Base-by-base conservation (phyloP, 64 coral and sea anemone species). In the Platygyra sinensis region DNA sequence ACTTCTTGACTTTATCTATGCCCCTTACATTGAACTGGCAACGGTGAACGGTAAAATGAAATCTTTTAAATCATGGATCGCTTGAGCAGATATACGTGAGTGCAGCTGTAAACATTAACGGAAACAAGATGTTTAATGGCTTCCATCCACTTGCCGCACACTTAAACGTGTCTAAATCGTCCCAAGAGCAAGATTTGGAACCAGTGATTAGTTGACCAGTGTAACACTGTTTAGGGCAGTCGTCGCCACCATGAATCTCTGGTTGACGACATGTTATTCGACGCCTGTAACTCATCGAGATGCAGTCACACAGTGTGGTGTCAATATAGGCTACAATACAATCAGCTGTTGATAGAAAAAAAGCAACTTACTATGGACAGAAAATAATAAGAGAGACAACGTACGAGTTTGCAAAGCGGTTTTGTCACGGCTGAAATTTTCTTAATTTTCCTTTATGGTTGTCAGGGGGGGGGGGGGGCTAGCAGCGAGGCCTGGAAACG, bases 111-210 rank as follows among this genome's bases (percentile, higher is more conserved):
- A 83, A 22, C 13, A 69, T 25, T 2, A 71, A 49, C 10, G 30
- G 2, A 7, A 71, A 27, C 19, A 84, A 29, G 11, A 76, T 84
- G 12, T 36, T 76, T 0, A 27, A 13, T 0, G 79, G 19, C 14
- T 75, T 55, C 36, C 14, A 12, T 73, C 32, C 19, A 29, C 38
- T 59, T 29, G 90, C 46, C 3, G 82, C 52, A 92, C 90, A 92
- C n/a, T 73, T 57, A 39, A 92, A 87, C 1, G 60, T n/a, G 60
- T 92, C 90, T 52, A 92, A 78, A 73, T 87, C 90, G 60, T 92
- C 90, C 90, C 90, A 92, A 27, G 90, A 77, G 72, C 90, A 92
- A 25, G 82, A 74, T 5, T 46, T 77, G 9, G 60, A 78, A 52
- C 90, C 83, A 9, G 83, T 74, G 59, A 92, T 80, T 64, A 86